A percentile compares a stretch with the other conserved stretches of the same genome.
phyloP scores from a whole-genome alignment of 2,888 invertebrate genomes.

The Horisme vitalbata region DNA sequence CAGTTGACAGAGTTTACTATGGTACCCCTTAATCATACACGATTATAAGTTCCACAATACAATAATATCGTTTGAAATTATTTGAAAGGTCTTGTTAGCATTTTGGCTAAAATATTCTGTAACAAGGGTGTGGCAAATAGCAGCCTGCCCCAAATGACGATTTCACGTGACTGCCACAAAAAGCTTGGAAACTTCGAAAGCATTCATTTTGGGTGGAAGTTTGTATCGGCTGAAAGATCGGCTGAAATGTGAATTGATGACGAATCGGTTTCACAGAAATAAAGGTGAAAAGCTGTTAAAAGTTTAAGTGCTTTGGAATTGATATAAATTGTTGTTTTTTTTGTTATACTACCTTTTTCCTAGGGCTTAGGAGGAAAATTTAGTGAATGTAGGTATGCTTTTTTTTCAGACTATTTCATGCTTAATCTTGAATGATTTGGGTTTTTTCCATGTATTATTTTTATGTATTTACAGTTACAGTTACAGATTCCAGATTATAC shows the following conservation, averaged over 20 bases:
- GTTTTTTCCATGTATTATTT: no score
- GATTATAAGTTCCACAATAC: neutral
- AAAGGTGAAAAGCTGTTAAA: conserved; percentile 16
- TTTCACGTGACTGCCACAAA: conserved; percentile 34
- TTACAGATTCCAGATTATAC: no score
- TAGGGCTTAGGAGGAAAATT: no score
- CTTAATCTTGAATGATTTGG: no score
- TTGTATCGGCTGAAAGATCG: conserved; percentile 41
- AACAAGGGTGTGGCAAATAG: conserved; percentile 32
- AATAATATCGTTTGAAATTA: neutral
- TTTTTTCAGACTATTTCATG: no score
- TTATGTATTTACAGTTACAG: no score
- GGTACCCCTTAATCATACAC: no score
- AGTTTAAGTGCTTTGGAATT: no score
- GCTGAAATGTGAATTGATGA: conserved; percentile 39
- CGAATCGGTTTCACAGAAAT: conserved; percentile 32
- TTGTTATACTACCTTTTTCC: no score
- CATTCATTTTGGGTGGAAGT: conserved; percentile 35
- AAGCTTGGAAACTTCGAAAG: conserved; percentile 38
- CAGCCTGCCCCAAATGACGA: conserved; percentile 18
- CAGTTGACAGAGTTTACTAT: no score
- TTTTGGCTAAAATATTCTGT: conserved; percentile 21
- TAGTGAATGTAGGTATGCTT: no score
- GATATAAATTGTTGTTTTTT: no score
- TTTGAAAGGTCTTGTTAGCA: neutral